phyloP scores from a whole-genome alignment of 2,888 invertebrate genomes.

The Amitus sp. region DNA sequence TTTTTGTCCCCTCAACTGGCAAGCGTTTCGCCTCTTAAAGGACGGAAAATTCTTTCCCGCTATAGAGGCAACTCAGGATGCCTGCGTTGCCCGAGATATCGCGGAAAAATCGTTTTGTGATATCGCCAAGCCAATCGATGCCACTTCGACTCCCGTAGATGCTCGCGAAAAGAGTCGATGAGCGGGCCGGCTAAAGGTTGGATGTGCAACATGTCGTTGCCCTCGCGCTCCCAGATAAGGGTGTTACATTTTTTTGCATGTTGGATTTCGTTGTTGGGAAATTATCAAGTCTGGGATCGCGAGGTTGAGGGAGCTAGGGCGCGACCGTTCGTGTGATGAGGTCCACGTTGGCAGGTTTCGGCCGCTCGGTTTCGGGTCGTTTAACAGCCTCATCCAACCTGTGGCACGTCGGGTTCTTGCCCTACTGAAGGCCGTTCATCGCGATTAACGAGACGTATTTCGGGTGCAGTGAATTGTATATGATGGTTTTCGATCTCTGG shows the following conservation, averaged over 20 bases:
- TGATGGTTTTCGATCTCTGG: neutral
- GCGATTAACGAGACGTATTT: neutral
- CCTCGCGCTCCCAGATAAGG: neutral
- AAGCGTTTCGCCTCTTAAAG: no score
- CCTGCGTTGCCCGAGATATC: no score
- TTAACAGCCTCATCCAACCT: neutral
- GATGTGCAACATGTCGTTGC: conserved; percentile 11
- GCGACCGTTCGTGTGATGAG: no score
- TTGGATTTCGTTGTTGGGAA: no score
- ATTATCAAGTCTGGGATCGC: neutral
- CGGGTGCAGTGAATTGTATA: neutral
- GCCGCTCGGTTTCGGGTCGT: neutral
- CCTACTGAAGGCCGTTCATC: neutral
- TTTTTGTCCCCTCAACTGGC: conserved; percentile 18
- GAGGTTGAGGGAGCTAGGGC: neutral
- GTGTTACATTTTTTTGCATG: no score
- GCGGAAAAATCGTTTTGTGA: conserved; percentile 26
- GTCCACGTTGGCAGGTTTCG: neutral
- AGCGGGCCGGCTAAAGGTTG: conserved; percentile 20
- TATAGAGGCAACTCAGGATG: no score
- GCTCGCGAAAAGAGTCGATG: conserved; percentile 31
- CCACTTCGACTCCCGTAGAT: conserved; percentile 9
- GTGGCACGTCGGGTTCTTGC: conserved; percentile 2
- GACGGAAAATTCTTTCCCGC: no score
- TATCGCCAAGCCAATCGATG: conserved; percentile 28